Evolutionary conservation across 2,113 vertebrate genomes (phyloP).

Genomic region (Periophthalmus modestus): DNA sequence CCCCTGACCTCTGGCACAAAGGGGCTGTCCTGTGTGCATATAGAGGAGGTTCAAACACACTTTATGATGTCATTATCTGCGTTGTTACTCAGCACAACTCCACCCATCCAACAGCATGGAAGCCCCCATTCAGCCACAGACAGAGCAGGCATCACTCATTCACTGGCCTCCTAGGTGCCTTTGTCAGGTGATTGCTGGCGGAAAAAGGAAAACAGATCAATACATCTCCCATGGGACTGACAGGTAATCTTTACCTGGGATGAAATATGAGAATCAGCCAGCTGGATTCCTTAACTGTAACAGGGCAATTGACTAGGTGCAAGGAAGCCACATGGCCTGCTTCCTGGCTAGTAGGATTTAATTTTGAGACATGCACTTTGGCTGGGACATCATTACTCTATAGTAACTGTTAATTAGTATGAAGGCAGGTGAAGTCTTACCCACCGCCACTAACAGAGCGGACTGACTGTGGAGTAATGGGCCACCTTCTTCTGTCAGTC

Average conservation of each 20-base stretch:
- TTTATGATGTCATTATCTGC: slow-evolving; percentile 74
- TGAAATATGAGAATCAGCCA: slow-evolving; percentile 82
- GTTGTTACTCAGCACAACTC: slow-evolving; percentile 36
- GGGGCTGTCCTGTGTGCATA: slow-evolving; percentile 58
- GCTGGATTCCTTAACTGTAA: slow-evolving; percentile 83
- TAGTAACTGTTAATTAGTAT: slow-evolving; percentile 73
- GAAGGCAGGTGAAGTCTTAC: slow-evolving; percentile 49
- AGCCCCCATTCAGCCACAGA: slow-evolving; percentile 56
- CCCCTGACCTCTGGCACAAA: slow-evolving; percentile 45
- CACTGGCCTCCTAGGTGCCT: slow-evolving; percentile 78
- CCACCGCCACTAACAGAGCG: slow-evolving; percentile 38
- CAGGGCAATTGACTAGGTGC: slow-evolving; percentile 78
- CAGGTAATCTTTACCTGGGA: slow-evolving; percentile 85
- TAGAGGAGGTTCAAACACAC: slow-evolving; percentile 74
- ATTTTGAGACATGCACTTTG: slow-evolving; percentile 45
- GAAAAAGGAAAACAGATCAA: slow-evolving; percentile 87
- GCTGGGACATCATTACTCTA: slow-evolving; percentile 50
- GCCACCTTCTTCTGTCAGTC: slow-evolving; percentile 42
- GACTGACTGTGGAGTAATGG: slow-evolving; percentile 45
- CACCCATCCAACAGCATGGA: slow-evolving; percentile 67
- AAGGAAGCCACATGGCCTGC: slow-evolving; percentile 50
- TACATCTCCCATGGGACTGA: slow-evolving; percentile 83
- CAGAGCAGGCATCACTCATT: slow-evolving; percentile 78
- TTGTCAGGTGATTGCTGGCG: slow-evolving; percentile 84
- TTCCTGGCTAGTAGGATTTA: slow-evolving; percentile 72